A percentile compares a stretch with the other conserved stretches of the same genome.
phyloP scores from a whole-genome alignment of 2,113 vertebrate species.

The Rhea americana region DNA sequence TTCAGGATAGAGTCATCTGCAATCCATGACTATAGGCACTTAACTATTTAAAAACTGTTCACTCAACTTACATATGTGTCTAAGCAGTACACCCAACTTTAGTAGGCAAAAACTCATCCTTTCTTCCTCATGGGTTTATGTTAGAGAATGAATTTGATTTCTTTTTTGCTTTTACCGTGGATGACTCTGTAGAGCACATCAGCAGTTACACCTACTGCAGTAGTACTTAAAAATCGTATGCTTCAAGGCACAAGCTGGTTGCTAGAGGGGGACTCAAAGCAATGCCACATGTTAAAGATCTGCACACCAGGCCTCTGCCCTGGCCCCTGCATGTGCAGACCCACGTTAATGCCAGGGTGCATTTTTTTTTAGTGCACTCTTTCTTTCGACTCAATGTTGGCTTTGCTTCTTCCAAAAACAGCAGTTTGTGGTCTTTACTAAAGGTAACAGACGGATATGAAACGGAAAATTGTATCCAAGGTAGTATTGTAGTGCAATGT shows the following conservation, averaged over 20 bases:
- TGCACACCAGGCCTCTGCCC: neutral
- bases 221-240: rapidly evolving
- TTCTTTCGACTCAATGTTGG: neutral
- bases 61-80: neutral
- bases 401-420: neutral
- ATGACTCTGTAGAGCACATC: neutral
- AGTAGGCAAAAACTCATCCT: rapidly evolving
- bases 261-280: neutral
- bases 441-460: neutral
- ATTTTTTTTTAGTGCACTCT: neutral
- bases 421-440: neutral
- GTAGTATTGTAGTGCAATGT: rapidly evolving
- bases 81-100: neutral
- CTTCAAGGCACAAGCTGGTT: neutral
- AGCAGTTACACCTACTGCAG: neutral
- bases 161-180: neutral
- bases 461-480: neutral
- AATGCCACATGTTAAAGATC: neutral
- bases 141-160: rapidly evolving
- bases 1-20: rapidly evolving
- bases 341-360: rapidly evolving
- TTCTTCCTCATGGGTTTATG: rapidly evolving
- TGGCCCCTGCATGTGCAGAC: neutral
- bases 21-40: neutral
- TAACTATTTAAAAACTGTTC: neutral